Conservation (phyloP, 1,140 invertebrate genomes). For the Campoletis sonorensis region DNA sequence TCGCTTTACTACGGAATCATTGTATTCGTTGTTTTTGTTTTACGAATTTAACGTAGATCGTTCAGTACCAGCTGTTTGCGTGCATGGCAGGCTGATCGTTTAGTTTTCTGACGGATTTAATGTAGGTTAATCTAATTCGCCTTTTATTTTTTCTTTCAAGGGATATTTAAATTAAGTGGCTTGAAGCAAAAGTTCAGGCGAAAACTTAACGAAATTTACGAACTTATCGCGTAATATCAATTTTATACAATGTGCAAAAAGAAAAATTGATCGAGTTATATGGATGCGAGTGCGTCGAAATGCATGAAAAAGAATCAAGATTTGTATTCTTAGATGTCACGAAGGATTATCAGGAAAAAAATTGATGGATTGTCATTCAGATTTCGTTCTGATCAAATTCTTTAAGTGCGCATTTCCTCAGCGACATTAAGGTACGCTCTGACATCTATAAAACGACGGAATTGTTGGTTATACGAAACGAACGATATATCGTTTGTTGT, state of each 20-base stretch:
- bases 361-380: background rate
- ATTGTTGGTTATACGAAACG: background rate
- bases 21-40: background rate
- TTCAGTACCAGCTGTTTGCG: background rate
- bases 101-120: background rate
- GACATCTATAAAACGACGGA: background rate
- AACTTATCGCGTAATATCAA: background rate
- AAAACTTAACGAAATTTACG: background rate
- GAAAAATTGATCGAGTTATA: background rate
- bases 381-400: background rate
- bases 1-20: no score
- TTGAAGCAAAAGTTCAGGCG: background rate
- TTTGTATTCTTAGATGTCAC: background rate
- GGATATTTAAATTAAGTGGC: background rate
- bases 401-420: background rate
- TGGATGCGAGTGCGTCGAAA: background rate
- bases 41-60: background rate
- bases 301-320: background rate
- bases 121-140: constrained; percentile 24
- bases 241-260: background rate
- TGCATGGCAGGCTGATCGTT: background rate
- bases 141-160: background rate
- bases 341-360: background rate
- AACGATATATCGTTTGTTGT: no score
- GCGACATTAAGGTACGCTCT: background rate